Conservation (phyloP, 1,140 invertebrate genomes). For the Diuraphis noxia region DNA sequence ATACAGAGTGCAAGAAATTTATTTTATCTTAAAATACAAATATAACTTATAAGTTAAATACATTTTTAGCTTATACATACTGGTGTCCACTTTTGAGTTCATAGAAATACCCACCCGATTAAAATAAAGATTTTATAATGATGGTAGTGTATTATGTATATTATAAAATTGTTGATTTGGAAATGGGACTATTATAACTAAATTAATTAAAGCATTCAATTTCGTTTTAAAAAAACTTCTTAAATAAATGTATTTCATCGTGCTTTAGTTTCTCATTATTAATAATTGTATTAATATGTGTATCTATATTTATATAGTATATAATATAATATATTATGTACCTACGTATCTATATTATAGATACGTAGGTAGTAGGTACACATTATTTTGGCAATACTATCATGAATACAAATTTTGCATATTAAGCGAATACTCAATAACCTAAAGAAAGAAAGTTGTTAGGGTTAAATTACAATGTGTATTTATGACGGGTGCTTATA, state of each 20-base stretch:
- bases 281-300: too few relatives aligned
- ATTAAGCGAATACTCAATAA: neutral
- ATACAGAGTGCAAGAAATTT: neutral
- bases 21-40: neutral
- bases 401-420: neutral
- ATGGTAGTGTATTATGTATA: neutral
- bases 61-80: neutral
- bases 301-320: too few relatives aligned
- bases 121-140: neutral
- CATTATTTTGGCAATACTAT: neutral
- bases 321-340: neutral
- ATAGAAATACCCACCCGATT: neutral
- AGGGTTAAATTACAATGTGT: constrained; percentile 26
- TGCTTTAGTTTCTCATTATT: neutral
- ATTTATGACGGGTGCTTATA: constrained; percentile 30
- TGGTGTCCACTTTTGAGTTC: neutral
- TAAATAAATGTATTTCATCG: neutral
- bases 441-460: neutral
- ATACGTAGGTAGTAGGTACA: too few relatives aligned
- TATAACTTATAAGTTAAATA: neutral
- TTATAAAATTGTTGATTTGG: neutral
- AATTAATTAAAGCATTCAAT: neutral
- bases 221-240: neutral
- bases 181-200: neutral
- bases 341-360: neutral